Evolutionary conservation across 1,140 invertebrate genomes (phyloP).

Genomic region (Mycetomoellerius zeteki): DNA sequence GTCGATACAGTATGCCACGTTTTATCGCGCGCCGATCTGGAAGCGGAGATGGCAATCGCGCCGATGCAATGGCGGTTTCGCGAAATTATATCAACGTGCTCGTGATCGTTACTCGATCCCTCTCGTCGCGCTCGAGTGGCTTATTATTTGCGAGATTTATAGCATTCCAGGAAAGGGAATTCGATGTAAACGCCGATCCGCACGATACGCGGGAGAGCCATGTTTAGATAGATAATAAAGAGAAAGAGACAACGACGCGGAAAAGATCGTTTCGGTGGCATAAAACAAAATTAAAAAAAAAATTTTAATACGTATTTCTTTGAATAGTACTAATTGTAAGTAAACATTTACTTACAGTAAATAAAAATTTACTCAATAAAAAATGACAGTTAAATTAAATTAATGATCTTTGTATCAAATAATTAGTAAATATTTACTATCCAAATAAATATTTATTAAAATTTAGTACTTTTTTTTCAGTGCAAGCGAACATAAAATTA

Average conservation of each 20-base stretch:
- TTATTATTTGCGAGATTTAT: conserved; percentile 63
- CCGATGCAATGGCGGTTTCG: conserved; percentile 27
- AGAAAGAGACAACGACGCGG: neutral
- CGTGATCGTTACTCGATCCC: conserved; percentile 50
- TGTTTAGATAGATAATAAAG: conserved; percentile 27
- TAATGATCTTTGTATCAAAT: too few species aligned
- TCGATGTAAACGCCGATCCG: conserved; percentile 12
- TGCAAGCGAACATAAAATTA: neutral
- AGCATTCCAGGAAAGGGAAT: conserved; percentile 11
- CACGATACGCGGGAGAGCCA: neutral
- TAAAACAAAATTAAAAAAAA: neutral
- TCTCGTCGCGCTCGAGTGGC: conserved; percentile 45
- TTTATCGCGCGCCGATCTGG: conserved; percentile 48
- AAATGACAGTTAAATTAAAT: too few species aligned
- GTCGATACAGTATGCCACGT: conserved; percentile 28
- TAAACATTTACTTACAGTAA: too few species aligned
- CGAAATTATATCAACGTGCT: conserved; percentile 40
- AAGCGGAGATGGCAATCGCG: conserved; percentile 52
- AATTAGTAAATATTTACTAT: too few species aligned
- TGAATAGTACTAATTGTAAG: too few species aligned
- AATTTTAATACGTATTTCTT: too few species aligned
- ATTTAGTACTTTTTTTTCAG: too few species aligned
- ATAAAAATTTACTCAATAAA: too few species aligned
- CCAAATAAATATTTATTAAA: too few species aligned
- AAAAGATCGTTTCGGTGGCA: neutral